Conservation (phyloP, 2,888 invertebrate genomes). For the Campaea margaritaria region DNA sequence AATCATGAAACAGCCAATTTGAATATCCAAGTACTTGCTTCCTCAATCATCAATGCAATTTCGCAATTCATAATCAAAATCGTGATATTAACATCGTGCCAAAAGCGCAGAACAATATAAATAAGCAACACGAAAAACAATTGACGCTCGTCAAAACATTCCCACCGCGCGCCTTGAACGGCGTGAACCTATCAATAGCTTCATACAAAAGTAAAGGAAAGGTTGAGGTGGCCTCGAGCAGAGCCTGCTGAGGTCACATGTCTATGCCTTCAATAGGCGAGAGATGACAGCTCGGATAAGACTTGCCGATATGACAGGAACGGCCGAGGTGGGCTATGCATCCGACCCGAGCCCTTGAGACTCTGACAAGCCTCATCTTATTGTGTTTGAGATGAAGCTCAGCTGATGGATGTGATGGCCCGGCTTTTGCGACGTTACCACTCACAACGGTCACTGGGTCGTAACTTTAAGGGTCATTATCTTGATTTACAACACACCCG, state of each 20-base stretch:
- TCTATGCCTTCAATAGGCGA: slow-evolving; percentile 71
- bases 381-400: slow-evolving; percentile 27
- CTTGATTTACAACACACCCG: slow-evolving; percentile 6
- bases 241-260: slow-evolving; percentile 66
- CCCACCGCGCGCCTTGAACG: slow-evolving; percentile 56
- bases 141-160: slow-evolving; percentile 51
- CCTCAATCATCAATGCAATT: slow-evolving; percentile 20
- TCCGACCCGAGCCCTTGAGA: slow-evolving; percentile 37
- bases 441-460: slow-evolving; percentile 4
- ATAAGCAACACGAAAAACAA: slow-evolving; percentile 52
- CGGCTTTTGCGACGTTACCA: slow-evolving; percentile 12
- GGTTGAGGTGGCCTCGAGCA: slow-evolving; percentile 68
- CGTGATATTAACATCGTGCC: slow-evolving; percentile 36
- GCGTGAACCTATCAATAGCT: slow-evolving; percentile 53
- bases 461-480: slow-evolving; percentile 10
- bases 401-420: slow-evolving; percentile 9
- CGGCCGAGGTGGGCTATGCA: slow-evolving; percentile 35
- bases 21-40: slow-evolving; percentile 18
- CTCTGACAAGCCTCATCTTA: slow-evolving; percentile 28
- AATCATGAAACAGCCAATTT: slow-evolving; percentile 2
- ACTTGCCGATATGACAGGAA: slow-evolving; percentile 44
- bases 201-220: slow-evolving; percentile 59
- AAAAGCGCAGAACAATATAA: slow-evolving; percentile 37
- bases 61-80: slow-evolving; percentile 32
- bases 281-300: slow-evolving; percentile 76